Percentiles rank a stretch among this genome's conserved stretches.
These are phyloP conservation scores for Ophion slaviceki DNA, from an alignment of 2,888 invertebrate species.

Conservation along the genomic window DNA sequence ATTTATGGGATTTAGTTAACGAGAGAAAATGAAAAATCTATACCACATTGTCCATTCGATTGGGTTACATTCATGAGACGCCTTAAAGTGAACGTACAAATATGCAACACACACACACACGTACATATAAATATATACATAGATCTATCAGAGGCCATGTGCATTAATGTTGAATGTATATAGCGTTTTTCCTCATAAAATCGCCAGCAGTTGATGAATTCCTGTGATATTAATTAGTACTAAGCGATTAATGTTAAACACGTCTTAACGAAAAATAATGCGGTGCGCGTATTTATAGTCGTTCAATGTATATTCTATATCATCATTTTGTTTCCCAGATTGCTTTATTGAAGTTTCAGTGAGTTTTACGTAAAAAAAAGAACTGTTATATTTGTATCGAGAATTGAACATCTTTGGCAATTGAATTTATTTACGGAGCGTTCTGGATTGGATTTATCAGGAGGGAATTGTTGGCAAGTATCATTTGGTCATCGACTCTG, in stretches of 20 bases:
- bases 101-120: constrained; percentile 36
- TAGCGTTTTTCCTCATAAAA: constrained; percentile 33
- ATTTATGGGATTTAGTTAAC: not conserved
- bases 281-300: constrained; percentile 7
- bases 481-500: not conserved
- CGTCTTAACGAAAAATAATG: constrained; percentile 11
- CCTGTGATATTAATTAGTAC: constrained; percentile 53
- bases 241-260: constrained; percentile 43
- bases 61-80: constrained; percentile 67
- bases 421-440: not conserved
- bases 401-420: not conserved
- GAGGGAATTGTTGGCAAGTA: not conserved
- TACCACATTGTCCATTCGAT: constrained; percentile 43
- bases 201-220: constrained; percentile 29
- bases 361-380: not conserved
- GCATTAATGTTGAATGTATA: constrained; percentile 53
- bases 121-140: constrained; percentile 4
- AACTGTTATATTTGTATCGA: not conserved
- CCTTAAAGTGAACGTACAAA: constrained; percentile 67
- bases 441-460: not conserved
- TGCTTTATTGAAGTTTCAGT: not conserved
- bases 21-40: constrained; percentile 39
- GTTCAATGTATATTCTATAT: constrained; percentile 12
- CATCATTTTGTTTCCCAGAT: constrained; percentile 2
- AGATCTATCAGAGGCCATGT: constrained; percentile 9